Conservation (phyloP, 35 echinoderm and acorn worm genomes). For the Holothuria glaberrima region DNA sequence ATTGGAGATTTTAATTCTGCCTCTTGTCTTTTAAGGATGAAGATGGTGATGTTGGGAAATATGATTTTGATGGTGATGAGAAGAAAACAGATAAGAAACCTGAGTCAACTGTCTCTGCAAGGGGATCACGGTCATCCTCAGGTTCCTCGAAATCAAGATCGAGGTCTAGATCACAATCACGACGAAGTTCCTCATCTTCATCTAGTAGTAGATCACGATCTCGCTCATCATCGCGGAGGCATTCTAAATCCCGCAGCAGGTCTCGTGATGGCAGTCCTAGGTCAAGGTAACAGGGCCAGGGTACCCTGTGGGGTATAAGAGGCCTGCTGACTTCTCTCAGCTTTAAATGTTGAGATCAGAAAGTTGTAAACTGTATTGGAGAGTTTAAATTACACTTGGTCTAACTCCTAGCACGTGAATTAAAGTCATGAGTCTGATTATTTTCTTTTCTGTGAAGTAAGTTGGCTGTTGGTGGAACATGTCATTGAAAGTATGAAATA, state of each 20-base stretch:
- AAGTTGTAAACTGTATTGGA: no score
- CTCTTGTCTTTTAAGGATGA: constrained; percentile 22
- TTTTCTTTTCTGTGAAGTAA: no score
- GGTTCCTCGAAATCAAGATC: constrained; percentile 14
- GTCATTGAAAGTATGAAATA: no score
- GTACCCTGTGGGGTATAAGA: no score
- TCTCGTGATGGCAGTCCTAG: constrained; percentile 27
- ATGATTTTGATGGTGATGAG: constrained; percentile 1
- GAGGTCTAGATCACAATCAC: not conserved
- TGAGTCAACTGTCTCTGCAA: constrained; percentile 16
- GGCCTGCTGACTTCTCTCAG: no score
- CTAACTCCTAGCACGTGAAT: no score
- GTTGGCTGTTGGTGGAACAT: no score
- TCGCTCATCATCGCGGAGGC: constrained; percentile 1
- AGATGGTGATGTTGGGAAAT: constrained; percentile 32
- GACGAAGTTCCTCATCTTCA: constrained; percentile 27
- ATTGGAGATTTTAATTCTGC: no score
- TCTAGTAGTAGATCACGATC: not conserved
- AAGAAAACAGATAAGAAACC: constrained; percentile 19
- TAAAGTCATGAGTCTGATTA: no score
- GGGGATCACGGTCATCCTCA: constrained; percentile 1
- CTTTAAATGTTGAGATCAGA: no score
- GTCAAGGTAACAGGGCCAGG: constrained; percentile 55
- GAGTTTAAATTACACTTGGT: no score
- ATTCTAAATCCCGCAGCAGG: constrained; percentile 9